Conservation (phyloP, 2,888 invertebrate species). For the Stenchaetothrips biformis region DNA sequence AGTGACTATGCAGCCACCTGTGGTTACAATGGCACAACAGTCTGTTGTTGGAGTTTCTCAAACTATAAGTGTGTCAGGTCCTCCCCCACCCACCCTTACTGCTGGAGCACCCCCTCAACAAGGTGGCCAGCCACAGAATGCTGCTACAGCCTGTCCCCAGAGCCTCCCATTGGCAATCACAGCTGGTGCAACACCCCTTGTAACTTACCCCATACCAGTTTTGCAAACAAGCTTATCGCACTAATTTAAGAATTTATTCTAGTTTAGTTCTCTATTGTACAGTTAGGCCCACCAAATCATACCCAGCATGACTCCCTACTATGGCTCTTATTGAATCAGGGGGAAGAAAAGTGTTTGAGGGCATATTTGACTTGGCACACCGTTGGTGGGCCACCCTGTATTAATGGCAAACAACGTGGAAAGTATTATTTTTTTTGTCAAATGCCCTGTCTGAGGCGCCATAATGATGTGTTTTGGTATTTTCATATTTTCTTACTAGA, state of each 20-base stretch:
- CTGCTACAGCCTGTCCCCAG: conserved; percentile 49
- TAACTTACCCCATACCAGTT: conserved; percentile 59
- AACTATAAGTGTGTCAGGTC: conserved; percentile 39
- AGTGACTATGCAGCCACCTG: conserved; percentile 48
- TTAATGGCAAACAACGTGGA: no score
- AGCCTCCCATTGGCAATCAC: conserved; percentile 56
- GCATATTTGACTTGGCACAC: no score
- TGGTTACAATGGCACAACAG: conserved; percentile 56
- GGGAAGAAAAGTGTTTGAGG: no score
- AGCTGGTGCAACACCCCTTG: conserved; percentile 54
- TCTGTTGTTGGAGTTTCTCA: conserved; percentile 44
- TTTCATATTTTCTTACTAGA: no score
- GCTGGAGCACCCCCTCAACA: conserved; percentile 42
- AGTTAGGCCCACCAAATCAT: background rate
- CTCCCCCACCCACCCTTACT: conserved; percentile 41
- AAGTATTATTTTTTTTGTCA: no score
- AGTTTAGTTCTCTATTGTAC: background rate
- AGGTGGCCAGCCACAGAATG: conserved; percentile 43
- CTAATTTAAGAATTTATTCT: background rate
- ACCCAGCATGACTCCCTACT: no score
- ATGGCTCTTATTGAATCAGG: background rate
- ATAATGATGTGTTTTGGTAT: no score
- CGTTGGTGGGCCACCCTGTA: no score
- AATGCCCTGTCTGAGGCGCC: no score
- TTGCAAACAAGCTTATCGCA: no score